A percentile compares a stretch with the other conserved stretches of the same genome.
Conservation (phyloP, 2,797 vertebrate species). For the Phrynocephalus vlangalii region DNA sequence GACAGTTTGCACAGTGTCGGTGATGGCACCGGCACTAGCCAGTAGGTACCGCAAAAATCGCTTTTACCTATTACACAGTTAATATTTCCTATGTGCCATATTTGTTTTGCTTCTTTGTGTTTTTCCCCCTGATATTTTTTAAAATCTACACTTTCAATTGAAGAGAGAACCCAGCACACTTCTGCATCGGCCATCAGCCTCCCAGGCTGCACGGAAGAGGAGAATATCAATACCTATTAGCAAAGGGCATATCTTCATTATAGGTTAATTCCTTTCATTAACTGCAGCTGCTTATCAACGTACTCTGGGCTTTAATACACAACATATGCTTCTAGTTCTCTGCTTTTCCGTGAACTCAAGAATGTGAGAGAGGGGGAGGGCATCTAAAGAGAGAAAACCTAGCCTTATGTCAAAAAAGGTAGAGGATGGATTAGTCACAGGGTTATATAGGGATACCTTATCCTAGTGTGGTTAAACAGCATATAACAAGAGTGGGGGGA, state of each 20-base stretch:
- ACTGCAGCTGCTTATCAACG: not conserved
- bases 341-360: not conserved
- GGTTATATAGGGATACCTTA: not conserved
- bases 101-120: too few species aligned
- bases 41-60: not conserved
- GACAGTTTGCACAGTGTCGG: not conserved
- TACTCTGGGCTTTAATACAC: not conserved
- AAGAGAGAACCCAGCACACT: not conserved
- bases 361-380: too few species aligned
- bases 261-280: conserved; percentile 21
- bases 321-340: not conserved
- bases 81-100: too few species aligned
- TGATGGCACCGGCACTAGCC: not conserved
- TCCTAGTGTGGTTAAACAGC: not conserved
- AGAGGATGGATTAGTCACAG: not conserved
- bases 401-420: not conserved
- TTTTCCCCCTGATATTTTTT: too few species aligned
- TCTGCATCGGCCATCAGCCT: too few species aligned
- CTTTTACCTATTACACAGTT: not conserved
- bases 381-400: not conserved
- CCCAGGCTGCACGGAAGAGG: not conserved
- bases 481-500: too few species aligned
- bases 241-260: not conserved
- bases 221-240: conserved; percentile 1
- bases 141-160: not conserved